These are phyloP conservation scores for Mellilla xanthometata DNA, from an alignment of 2,888 invertebrate species.

Conservation along the genomic window DNA sequence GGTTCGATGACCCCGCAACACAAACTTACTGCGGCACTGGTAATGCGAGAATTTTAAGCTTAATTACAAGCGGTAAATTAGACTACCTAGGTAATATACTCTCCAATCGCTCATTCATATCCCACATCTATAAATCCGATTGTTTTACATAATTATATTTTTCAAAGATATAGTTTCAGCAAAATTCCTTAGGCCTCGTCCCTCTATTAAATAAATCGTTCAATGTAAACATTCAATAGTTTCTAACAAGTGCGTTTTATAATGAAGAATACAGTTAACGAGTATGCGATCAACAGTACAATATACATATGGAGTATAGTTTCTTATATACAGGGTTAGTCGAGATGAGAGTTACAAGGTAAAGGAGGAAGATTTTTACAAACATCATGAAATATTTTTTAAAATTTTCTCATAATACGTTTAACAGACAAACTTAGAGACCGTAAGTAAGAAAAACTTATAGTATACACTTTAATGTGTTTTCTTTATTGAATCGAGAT, in stretches of 20 bases:
- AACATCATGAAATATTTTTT: no score
- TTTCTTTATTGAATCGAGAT: no score
- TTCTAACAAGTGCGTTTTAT: conserved; percentile 51
- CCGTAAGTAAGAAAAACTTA: no score
- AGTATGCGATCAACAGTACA: conserved; percentile 38
- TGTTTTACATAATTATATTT: conserved; percentile 3
- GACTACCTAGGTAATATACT: conserved; percentile 33
- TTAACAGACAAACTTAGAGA: no score
- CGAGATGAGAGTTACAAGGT: no score
- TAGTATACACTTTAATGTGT: no score
- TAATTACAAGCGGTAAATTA: conserved; percentile 37
- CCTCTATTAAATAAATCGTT: conserved; percentile 27
- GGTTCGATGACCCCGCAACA: conserved; percentile 67
- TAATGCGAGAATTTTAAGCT: conserved; percentile 53
- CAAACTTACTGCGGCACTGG: conserved; percentile 66
- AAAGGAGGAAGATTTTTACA: no score
- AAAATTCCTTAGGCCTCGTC: conserved; percentile 36
- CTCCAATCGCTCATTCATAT: conserved; percentile 28
- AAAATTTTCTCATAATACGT: no score
- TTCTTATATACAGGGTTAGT: not conserved
- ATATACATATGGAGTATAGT: conserved; percentile 30
- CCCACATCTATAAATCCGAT: conserved; percentile 25
- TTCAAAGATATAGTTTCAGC: conserved; percentile 13
- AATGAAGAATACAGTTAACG: conserved; percentile 47
- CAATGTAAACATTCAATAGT: conserved; percentile 41